Conservation (phyloP, 2,888 invertebrate genomes). For the Noctua janthe region DNA sequence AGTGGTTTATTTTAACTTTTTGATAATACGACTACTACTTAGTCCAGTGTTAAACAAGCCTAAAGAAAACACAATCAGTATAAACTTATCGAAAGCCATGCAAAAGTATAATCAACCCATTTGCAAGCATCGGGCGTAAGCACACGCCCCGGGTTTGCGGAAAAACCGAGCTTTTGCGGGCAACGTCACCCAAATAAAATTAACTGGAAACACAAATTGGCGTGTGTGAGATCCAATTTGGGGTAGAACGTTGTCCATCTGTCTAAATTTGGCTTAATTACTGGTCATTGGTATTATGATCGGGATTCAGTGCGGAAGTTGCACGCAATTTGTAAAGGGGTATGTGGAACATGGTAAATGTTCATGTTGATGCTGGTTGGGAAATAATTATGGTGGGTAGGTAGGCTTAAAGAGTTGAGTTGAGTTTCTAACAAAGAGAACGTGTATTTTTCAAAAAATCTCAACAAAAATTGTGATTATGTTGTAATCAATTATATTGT, state of each 20-base stretch:
- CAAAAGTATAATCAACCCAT: slow-evolving; percentile 63
- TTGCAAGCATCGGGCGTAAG: slow-evolving; percentile 58
- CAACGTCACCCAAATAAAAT: slow-evolving; percentile 65
- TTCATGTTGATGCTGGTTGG: not conserved
- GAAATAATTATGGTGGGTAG: slow-evolving; percentile 15
- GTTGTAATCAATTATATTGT: too few relatives aligned
- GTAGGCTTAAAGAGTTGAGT: not conserved
- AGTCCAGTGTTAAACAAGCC: slow-evolving; percentile 40
- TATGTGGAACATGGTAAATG: not conserved
- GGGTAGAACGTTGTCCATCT: slow-evolving; percentile 64
- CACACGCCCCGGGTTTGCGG: slow-evolving; percentile 41
- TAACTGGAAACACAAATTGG: slow-evolving; percentile 66
- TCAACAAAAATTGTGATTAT: not conserved
- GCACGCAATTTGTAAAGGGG: slow-evolving; percentile 52
- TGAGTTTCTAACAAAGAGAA: not conserved
- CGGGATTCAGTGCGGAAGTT: slow-evolving; percentile 54
- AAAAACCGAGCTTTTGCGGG: slow-evolving; percentile 55
- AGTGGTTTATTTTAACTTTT: too few relatives aligned
- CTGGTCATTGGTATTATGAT: slow-evolving; percentile 58
- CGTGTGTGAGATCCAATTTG: slow-evolving; percentile 64
- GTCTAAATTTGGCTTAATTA: slow-evolving; percentile 67
- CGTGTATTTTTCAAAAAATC: not conserved
- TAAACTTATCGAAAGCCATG: slow-evolving; percentile 46
- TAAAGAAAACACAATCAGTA: slow-evolving; percentile 61
- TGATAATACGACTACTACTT: not conserved